Percentiles rank a stretch among this genome's conserved stretches.
phyloP scores from a whole-genome alignment of 2,113 vertebrate genomes.

The Pyxicephalus adspersus region DNA sequence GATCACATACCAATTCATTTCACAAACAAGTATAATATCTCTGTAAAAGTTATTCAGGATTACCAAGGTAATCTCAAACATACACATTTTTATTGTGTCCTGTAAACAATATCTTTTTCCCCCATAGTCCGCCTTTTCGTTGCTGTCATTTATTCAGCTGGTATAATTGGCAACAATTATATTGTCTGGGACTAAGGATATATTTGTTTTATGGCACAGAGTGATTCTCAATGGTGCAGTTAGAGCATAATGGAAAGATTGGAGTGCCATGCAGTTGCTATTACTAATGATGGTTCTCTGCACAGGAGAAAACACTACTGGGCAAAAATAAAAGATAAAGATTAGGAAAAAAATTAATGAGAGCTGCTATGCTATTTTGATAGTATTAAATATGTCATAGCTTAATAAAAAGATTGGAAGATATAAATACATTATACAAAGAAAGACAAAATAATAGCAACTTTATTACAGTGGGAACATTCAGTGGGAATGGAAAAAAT shows the following conservation, averaged over 20 bases:
- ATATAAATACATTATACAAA: not conserved
- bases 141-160: not conserved
- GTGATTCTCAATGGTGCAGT: constrained; percentile 12
- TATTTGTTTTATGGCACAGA: not conserved
- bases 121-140: not conserved
- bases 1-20: no score
- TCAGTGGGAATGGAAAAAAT: no score
- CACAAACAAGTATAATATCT: no score
- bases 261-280: not conserved
- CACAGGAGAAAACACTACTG: not conserved
- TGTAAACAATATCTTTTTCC: not conserved
- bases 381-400: not conserved
- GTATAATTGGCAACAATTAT: not conserved
- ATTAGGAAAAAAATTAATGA: not conserved
- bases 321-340: constrained; percentile 6
- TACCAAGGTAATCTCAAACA: not conserved
- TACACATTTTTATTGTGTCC: not conserved
- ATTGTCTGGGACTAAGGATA: constrained; percentile 5
- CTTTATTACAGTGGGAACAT: no score
- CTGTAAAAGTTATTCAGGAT: no score
- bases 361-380: not conserved
- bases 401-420: not conserved
- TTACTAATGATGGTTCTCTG: constrained; percentile 15
- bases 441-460: no score
- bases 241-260: constrained; percentile 4